Base-by-base conservation (phyloP, 2,113 vertebrate species). In the Brachyhypopomus gauderio region DNA sequence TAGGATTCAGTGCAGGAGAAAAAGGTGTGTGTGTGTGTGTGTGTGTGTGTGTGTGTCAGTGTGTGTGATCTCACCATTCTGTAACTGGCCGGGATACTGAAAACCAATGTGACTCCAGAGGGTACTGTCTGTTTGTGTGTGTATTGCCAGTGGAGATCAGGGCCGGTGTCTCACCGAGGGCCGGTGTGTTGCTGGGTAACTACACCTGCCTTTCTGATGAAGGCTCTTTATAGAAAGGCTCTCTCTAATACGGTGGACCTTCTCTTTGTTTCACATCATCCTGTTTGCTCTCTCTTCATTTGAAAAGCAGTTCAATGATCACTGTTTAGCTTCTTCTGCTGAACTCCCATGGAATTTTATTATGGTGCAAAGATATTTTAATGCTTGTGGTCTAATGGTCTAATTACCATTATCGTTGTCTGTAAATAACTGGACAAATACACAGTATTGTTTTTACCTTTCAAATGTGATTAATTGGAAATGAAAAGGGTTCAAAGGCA, bases 111-210 rank as follows among this genome's bases (percentile, higher is more conserved):
- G 45, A 38, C 27, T 25, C 60, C 59, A 66, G 36, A 62, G 2
- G 4, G 72, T 52, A 52, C 45, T 52, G 45, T 52, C 1, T 48
- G 56, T 45, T 9, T 79, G 48, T 78, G 14, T 38, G 27, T 73
- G 36, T 72, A 20, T 63, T 19, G 66, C 27, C 78, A 80, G 69
- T 12, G 56, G 56, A 82, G 84, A 83, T 71, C 81, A 36, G 27
- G 23, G 3, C 83, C 78, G 30, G 82, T 77, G 52, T 82, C 67
- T 41, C 25, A 1, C 12, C 16, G 48, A 17, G 20, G 19, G n/a
- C n/a, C 69, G 16, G 67, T n/a, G 77, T 82, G 87, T 89, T 89
- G 84, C 86, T 81, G 83, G 81, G 88, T 86, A 80, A 88, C 79
- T 69, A 78, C 75, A 72, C 48, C 38, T 81, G 82, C 71, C 45